phyloP scores from a whole-genome alignment of 2,113 vertebrate species.

The Hyaena hyaena region DNA sequence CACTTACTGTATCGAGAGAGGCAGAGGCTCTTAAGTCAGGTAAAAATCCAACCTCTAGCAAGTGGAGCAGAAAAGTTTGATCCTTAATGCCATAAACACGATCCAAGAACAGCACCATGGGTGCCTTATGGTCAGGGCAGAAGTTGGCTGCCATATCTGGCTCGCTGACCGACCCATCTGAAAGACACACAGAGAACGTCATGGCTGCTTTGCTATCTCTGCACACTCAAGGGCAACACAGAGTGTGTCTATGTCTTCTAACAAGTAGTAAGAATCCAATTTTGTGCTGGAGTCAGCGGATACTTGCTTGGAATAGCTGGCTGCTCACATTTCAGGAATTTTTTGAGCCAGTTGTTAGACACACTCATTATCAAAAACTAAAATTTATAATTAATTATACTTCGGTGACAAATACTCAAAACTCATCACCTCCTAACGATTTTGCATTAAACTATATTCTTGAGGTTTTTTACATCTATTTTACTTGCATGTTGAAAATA shows the following conservation, averaged over 20 bases:
- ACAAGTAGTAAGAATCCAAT: not conserved
- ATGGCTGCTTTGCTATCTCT: not conserved
- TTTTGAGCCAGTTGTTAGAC: not conserved
- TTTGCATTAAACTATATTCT: not conserved
- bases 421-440: not conserved
- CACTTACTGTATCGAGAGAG: conserved; percentile 95
- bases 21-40: conserved; percentile 96
- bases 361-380: not conserved
- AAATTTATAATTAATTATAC: not conserved
- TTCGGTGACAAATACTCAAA: not conserved
- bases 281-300: not conserved
- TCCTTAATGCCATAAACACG: conserved; percentile 98
- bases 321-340: not conserved
- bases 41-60: conserved; percentile 97
- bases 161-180: conserved; percentile 95
- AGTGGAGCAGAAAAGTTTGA: conserved; percentile 96
- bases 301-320: not conserved
- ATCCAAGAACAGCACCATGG: conserved; percentile 99
- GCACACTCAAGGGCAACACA: not conserved
- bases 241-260: not conserved
- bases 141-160: conserved; percentile 97
- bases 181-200: conserved; percentile 62
- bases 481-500: not conserved
- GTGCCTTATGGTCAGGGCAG: conserved; percentile 98
- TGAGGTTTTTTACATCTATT: not conserved